Evolutionary conservation across 2,888 invertebrate genomes (phyloP).

Genomic region (Caenorhabditis uteleia): DNA sequence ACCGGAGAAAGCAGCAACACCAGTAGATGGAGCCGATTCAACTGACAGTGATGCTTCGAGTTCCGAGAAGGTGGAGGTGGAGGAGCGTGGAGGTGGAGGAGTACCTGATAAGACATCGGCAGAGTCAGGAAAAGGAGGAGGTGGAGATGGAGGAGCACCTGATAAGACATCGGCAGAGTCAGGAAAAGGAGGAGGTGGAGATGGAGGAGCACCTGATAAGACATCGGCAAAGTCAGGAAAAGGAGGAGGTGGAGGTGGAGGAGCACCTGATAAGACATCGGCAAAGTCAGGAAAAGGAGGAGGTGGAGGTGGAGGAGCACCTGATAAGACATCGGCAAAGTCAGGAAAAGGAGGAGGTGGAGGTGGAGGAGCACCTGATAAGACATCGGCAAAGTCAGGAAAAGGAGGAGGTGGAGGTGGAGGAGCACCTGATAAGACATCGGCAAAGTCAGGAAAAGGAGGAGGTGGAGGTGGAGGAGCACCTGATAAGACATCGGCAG

Average conservation of each 20-base stretch:
- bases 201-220: constrained; percentile 37
- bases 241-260: neutral
- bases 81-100: neutral
- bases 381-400: neutral
- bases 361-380: neutral
- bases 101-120: neutral
- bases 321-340: no score
- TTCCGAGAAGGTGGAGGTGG: neutral
- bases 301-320: constrained; percentile 41
- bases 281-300: neutral
- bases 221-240: neutral
- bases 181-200: constrained; percentile 10
- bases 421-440: neutral
- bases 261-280: constrained; percentile 2
- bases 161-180: constrained; percentile 2
- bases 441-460: neutral
- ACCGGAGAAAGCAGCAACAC: no score
- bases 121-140: neutral
- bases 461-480: neutral
- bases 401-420: neutral
- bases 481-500: constrained; percentile 2
- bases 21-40: neutral
- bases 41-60: neutral
- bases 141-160: neutral
- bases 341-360: neutral